These are phyloP conservation scores for Etheostoma nigrum DNA, from an alignment of 2,797 vertebrate genomes.

Conservation along the genomic window DNA sequence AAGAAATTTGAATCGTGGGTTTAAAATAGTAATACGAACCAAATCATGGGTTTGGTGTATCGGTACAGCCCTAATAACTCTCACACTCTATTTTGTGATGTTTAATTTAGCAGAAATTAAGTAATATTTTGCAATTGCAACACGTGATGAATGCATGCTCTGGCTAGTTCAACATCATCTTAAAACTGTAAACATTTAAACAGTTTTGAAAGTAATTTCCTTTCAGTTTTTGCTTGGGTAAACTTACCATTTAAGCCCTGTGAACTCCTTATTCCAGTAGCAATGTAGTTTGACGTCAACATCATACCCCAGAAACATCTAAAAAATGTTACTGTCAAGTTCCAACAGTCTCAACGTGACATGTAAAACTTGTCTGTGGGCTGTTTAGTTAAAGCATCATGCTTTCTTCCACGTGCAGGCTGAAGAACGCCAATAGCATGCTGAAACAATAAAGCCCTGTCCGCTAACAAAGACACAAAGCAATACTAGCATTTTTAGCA, in stretches of 20 bases:
- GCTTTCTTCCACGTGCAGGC: background rate
- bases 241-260: background rate
- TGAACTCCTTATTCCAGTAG: constrained; percentile 33
- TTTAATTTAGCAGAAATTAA: background rate
- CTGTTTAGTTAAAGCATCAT: background rate
- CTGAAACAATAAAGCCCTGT: background rate
- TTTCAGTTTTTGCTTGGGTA: background rate
- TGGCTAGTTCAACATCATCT: background rate
- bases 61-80: too few relatives aligned
- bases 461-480: background rate
- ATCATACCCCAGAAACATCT: constrained; percentile 53
- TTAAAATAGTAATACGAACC: too few relatives aligned
- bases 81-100: background rate
- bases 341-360: background rate
- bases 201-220: background rate
- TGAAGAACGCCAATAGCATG: background rate
- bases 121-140: background rate
- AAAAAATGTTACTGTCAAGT: background rate
- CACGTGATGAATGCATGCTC: background rate
- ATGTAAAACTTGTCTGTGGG: background rate
- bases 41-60: too few relatives aligned
- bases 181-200: background rate
- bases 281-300: background rate
- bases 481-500: background rate
- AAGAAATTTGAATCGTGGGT: too few relatives aligned